Percentiles rank a stretch among this genome's conserved stretches.
Conservation (phyloP, 2,797 vertebrate genomes). For the Acrossocheilus wenchowensis region DNA sequence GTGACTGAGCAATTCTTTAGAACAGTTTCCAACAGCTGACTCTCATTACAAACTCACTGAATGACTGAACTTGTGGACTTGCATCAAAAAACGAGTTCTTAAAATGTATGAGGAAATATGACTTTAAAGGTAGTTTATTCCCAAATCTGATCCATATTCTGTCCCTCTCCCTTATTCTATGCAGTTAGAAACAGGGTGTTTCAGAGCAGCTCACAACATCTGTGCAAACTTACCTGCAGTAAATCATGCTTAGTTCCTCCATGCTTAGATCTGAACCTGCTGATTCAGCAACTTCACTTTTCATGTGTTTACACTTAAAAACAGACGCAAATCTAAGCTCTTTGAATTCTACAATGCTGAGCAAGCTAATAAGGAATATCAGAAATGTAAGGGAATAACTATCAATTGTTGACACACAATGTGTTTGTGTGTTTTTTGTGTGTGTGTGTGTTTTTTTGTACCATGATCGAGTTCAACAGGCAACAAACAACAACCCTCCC, state of each 20-base stretch:
- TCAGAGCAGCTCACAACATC: conserved; percentile 52
- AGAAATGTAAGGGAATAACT: not conserved
- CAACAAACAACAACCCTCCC: not conserved
- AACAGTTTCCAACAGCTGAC: conserved; percentile 7
- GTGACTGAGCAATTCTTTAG: not conserved
- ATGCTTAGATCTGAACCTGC: conserved; percentile 34
- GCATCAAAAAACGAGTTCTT: not conserved
- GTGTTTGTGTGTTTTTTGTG: not conserved
- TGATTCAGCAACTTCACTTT: conserved; percentile 65
- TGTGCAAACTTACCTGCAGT: conserved; percentile 64
- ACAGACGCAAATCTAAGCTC: not conserved
- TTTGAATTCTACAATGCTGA: not conserved
- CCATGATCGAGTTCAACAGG: not conserved
- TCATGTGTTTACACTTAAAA: conserved; percentile 65
- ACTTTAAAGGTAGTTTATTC: conserved; percentile 64
- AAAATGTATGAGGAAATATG: conserved; percentile 57
- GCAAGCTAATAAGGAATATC: not conserved
- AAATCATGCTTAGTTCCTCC: conserved; percentile 55
- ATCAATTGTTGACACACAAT: not conserved
- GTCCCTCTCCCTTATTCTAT: conserved; percentile 56
- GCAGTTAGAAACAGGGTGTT: conserved; percentile 66
- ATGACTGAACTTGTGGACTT: conserved; percentile 27
- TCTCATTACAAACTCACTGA: conserved; percentile 8
- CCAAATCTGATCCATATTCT: not conserved
- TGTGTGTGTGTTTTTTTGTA: not conserved